phyloP scores from a whole-genome alignment of 2,113 vertebrate species.

The Macaca nemestrina region DNA sequence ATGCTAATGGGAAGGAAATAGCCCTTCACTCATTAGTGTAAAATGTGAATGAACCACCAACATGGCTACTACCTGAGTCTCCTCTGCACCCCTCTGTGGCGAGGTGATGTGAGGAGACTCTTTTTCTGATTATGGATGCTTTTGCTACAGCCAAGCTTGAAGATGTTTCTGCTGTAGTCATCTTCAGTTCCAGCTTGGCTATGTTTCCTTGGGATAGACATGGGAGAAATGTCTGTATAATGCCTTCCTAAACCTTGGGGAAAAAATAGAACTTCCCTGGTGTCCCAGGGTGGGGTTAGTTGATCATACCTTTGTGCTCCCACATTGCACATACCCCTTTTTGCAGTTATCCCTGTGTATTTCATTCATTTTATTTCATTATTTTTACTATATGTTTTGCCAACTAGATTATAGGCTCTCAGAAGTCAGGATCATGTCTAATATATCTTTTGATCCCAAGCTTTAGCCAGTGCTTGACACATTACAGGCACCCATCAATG shows the following conservation, averaged over 20 bases:
- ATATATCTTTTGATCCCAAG: neutral
- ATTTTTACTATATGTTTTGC: neutral
- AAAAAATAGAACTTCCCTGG: neutral
- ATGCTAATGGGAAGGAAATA: neutral
- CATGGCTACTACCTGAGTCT: neutral
- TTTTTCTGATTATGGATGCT: neutral
- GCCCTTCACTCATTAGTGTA: neutral
- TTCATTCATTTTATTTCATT: neutral
- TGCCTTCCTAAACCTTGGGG: neutral
- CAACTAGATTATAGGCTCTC: neutral
- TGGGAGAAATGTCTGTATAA: neutral
- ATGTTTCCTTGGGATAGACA: neutral
- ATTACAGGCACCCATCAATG: neutral
- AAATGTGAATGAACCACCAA: neutral
- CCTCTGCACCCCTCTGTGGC: neutral
- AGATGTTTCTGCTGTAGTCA: neutral
- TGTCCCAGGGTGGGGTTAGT: neutral
- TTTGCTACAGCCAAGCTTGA: neutral
- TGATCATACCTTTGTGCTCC: neutral
- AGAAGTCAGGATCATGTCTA: neutral
- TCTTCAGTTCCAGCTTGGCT: neutral
- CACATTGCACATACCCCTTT: neutral
- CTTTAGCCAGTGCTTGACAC: neutral
- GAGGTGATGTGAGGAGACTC: neutral
- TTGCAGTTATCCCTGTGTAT: neutral